A percentile compares a stretch with the other conserved stretches of the same genome.
These are phyloP conservation scores for Xerus rutilus DNA, from an alignment of 2,797 vertebrate species.

Conservation along the genomic window DNA sequence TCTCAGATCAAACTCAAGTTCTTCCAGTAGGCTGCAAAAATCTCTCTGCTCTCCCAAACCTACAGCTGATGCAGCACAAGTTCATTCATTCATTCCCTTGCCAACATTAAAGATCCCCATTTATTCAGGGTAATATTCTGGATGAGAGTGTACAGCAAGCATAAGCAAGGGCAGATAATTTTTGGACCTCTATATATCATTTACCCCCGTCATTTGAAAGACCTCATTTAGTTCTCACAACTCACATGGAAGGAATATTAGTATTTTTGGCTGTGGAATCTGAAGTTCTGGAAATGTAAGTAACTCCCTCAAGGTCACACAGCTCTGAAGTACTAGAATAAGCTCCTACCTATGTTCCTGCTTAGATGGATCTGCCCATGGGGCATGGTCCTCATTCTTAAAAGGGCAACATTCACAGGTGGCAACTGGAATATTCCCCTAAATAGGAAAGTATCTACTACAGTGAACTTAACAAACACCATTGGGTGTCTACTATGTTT, in stretches of 20 bases:
- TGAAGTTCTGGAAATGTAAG: neutral
- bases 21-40: neutral
- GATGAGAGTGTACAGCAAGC: neutral
- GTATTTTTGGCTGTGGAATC: neutral
- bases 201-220: neutral
- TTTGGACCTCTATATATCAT: neutral
- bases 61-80: neutral
- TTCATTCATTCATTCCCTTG: neutral
- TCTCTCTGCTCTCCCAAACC: neutral
- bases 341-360: neutral
- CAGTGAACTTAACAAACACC: neutral
- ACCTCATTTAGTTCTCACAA: neutral
- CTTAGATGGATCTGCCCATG: neutral
- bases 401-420: neutral
- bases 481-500: neutral
- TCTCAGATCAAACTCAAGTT: neutral
- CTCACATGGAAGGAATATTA: neutral
- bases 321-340: neutral
- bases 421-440: neutral
- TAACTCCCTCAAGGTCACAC: neutral
- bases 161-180: neutral
- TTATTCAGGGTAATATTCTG: neutral
- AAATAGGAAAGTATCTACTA: neutral
- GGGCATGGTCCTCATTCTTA: neutral
- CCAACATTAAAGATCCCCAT: neutral